Base-by-base conservation (phyloP, 1,140 invertebrate genomes). In the Drosophila nigromelanica region DNA sequence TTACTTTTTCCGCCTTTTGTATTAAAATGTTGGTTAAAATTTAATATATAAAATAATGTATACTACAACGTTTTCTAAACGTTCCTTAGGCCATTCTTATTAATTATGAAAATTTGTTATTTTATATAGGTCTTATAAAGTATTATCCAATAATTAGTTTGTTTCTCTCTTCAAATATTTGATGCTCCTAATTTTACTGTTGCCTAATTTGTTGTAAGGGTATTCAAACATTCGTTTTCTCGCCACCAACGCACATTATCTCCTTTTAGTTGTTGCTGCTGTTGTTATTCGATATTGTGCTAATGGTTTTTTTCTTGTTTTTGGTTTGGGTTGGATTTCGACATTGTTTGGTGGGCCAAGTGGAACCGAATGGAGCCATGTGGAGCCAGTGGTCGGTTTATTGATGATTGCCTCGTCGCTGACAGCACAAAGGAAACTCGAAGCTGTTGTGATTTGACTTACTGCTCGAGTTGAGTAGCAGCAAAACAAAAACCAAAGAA, bases 361-460 rank as follows among this genome's bases (percentile, higher is more conserved):
- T 67, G 69, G 45, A 15, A 5, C n/a, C n/a, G 21, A 27, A 45
- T 62, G 47, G 10, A 21, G 15, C 4, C 14, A 39, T 64, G 12
- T 45, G 45, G 43, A 45, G 39, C 51, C 15, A 14, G 24, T 73
- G 50, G 48, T 33, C 45, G 83, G 63, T 76, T 89, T 89, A 89
- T 87, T 87, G 82, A 87, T 87, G 83, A 87, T 87, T 87, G 76
- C 79, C 72, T 70, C 71, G 64, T 55, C 64, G 78, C 75, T 89
- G 83, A 89, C 83, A 89, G 80, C 85, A 89, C 83, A 89, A 89
- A 89, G 85, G 76, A 67, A 76, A 70, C 79, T 82, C 63, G 35
- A 73, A 75, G 67, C 64, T 48, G 64, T 35, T 48, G 33, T 89
- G 83, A 89, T 89, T 87, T 87, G 83, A 87, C 83, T 87, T 87